Evolutionary conservation across 2,888 invertebrate species (phyloP), one percentile per base, ranked within the genome.

Genomic region (Melieria crassipennis): DNA sequence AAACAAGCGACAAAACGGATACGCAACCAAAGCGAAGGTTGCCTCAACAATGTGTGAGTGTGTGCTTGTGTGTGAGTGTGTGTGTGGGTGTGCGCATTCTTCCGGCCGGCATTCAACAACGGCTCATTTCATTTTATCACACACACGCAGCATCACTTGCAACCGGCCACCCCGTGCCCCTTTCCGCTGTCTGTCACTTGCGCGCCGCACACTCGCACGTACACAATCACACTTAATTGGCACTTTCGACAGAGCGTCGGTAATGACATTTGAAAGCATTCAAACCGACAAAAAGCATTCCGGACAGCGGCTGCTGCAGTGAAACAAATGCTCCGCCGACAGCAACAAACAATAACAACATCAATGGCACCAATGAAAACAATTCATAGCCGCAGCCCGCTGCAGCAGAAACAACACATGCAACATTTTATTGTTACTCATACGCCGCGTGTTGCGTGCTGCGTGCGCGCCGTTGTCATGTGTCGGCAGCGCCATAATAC

Each of bases 181-280:
- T 16, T 16, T 16, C 16, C 16, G 16, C 16, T 16, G 16, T 16
- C 16, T 16, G 16, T 16, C 16, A 16, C 16, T 0, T 16, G 16
- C 16, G 16, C 16, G 16, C 7, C 50, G 11, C 50, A 50, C 50
- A 50, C 50, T 10, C 50, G 11, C 50, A 50, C 7, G 11, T 13
- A 7, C 52, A 52, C 52, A 52, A 52, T 52, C 52, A 7, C 52
- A 52, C 13, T 52, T 52, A 52, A 52, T 52, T 52, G 52, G 13
- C 52, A 7, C 52, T 52, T 52, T 4, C 52, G 52, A 52, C 52
- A 52, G 52, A 52, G 13, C 13, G 52, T 52, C 9, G 52, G 52
- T 52, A 52, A 52, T 52, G 52, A 7, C 52, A 52, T 52, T 52
- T 52, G 11, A 52, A 52, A 52, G 4, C 13, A 7, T 7, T 13